Evolutionary conservation across 2,888 invertebrate species (phyloP), one percentile per base, ranked within the genome.

Genomic region (Phrixothrix hirtus): DNA sequence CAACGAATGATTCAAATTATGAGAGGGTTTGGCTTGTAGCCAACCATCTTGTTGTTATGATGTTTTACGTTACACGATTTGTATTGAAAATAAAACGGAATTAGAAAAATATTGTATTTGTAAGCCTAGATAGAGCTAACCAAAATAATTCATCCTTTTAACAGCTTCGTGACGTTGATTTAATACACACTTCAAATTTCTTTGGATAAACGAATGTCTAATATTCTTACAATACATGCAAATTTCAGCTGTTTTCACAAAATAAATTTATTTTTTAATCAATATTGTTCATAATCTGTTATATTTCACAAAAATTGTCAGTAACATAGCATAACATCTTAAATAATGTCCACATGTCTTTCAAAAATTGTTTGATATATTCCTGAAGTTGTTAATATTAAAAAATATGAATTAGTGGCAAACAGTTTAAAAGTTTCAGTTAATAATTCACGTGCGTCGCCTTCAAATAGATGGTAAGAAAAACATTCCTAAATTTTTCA

Each of bases 1-100:
- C 56, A 58, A 45, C 48, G 27, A 47, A 41, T 43, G 49, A 59
- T 56, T 57, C 47, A 43, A 49, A 46, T 52, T 58, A 45, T 46
- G 57, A 57, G 55, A 45, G 54, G 38, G 26, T 49, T 55, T 57
- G 61, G 57, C 53, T 15, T 4, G 3, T 9, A 7, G 53, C 61
- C 57, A 61, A 52, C 30, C 35, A 30, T 55, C 53, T 53, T 54
- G 57, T 57, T 57, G 55, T 56, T 55, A 49, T 56, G 59, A 54
- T 56, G 48, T 48, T 44, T 54, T 45, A 46, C 47, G 52, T 54
- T 58, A 50, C 59, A 44, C 41, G 49, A 44, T 57, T 50, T 55
- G 54, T 58, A 54, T 48, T 53, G 52, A 51, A 56, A 60, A 55
- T 50, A 55, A 54, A 56, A 54, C 49, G 44, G 37, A 42, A 49